Evolutionary conservation across 2,888 invertebrate genomes (phyloP).

Genomic region (Antheraea assamensis): DNA sequence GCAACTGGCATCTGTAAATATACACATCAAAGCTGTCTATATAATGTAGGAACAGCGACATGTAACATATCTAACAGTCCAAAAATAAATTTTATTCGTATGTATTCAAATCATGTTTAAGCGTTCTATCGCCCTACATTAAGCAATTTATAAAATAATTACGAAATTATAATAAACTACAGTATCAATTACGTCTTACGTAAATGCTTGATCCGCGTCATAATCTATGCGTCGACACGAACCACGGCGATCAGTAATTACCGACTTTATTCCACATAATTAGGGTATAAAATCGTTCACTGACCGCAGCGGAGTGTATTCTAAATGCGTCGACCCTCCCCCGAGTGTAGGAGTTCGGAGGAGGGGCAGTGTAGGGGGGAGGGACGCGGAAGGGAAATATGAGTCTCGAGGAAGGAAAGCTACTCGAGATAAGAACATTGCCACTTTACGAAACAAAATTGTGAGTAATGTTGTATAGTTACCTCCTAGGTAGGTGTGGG

Average conservation of each 20-base stretch:
- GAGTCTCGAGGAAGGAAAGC: slow-evolving; percentile 49
- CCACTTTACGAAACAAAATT: slow-evolving; percentile 48
- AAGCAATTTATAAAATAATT: neutral
- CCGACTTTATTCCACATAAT: neutral
- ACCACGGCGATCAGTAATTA: slow-evolving; percentile 4
- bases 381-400: slow-evolving; percentile 22
- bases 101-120: neutral
- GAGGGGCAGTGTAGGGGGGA: neutral
- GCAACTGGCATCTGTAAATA: neutral
- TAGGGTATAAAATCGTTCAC: neutral
- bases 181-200: slow-evolving; percentile 4
- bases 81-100: neutral
- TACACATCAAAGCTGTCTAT: neutral
- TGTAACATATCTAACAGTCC: neutral
- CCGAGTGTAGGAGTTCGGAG: neutral
- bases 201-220: slow-evolving; percentile 19
- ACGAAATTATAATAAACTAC: slow-evolving; percentile 9
- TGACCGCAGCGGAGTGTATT: slow-evolving; percentile 37
- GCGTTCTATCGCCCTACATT: neutral
- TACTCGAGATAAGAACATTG: slow-evolving; percentile 58
- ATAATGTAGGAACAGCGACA: neutral
- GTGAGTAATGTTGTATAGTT: slow-evolving; percentile 13
- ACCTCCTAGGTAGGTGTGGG: neutral
- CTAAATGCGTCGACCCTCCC: slow-evolving; percentile 38
- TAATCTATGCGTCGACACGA: slow-evolving; percentile 51